Evolutionary conservation across 23 tunicate species (phyloP), one percentile per base, ranked within the genome.

Genomic region (Trididemnum clinides): DNA sequence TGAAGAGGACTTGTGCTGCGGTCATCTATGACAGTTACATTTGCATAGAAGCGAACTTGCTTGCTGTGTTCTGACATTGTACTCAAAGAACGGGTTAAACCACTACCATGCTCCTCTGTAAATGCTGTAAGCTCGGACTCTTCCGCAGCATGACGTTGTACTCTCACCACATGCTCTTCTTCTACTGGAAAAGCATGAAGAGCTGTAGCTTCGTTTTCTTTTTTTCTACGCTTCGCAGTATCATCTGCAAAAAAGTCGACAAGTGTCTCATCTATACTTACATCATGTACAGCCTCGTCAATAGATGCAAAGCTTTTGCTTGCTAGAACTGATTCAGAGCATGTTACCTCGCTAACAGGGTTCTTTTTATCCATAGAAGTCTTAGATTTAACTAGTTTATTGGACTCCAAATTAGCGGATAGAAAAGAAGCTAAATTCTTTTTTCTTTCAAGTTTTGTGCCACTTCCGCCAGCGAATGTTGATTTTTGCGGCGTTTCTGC

Each of bases 1-100:
- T 80, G 85, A 29, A 87, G 58, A 32, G 57, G 39, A 27, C 34
- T 71, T 6, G 51, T 57, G 26, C 39, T 28, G 33, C 28, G 30
- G 10, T 64, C 83, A 66, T 89, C 72, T 23, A 89, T 89, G 33
- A 89, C 85, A 19, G 75, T 63, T 33, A 89, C 94, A 39, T 32
- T 70, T 32, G 54, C 85, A 29, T 51, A 34, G 50, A 89, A 89
- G 0, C 94, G 85, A 19, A 89, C 94, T n/a, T 57, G 19, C 69
- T 85, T 85, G 72, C 34, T 36, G 29, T 32, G 75, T 35, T 82
- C 86, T 23, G 86, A 38, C 1, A 28, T 25, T 1, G 62, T 34
- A 28, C 86, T 82, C 7, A 33, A 31, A 20, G 87, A 83, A 0
- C 87, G 66, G 2, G 34, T 28, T 30, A 33, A 28, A 3, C 15